Percentiles rank a stretch among this genome's conserved stretches.
These are phyloP conservation scores for Struthidea cinerea DNA, from an alignment of 2,113 vertebrate species.

Conservation along the genomic window DNA sequence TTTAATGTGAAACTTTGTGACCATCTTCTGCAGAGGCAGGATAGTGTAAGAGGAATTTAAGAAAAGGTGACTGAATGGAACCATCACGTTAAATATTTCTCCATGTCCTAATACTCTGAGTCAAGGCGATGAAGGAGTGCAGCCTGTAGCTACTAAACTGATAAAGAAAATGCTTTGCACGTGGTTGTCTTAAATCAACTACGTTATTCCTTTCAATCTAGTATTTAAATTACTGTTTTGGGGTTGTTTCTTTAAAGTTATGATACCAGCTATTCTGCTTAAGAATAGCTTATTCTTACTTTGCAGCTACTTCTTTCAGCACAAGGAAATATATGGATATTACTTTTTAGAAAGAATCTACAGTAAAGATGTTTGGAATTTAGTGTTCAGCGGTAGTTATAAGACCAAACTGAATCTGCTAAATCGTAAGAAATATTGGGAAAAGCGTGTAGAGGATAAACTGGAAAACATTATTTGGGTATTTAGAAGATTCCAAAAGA, in stretches of 20 bases:
- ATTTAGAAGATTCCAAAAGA: not conserved
- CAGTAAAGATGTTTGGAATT: not conserved
- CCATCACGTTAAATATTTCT: not conserved
- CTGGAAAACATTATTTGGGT: not conserved
- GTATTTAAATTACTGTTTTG: not conserved
- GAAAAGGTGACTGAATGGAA: not conserved
- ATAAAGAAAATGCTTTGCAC: not conserved
- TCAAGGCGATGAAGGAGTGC: not conserved
- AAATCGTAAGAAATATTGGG: not conserved
- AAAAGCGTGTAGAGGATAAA: not conserved
- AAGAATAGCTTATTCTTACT: not conserved
- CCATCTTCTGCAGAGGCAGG: not conserved
- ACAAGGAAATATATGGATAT: not conserved
- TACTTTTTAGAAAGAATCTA: not conserved
- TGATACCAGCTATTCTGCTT: not conserved
- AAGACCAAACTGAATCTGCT: not conserved
- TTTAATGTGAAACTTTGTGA: not conserved
- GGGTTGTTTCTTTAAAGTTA: not conserved
- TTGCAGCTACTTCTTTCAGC: not conserved
- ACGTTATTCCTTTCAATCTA: not conserved
- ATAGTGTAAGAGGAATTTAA: not conserved
- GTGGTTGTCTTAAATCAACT: not conserved
- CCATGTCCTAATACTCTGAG: not conserved
- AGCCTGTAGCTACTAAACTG: not conserved
- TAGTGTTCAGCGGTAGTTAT: not conserved